Conservation (phyloP, 2,797 vertebrate genomes). For the Potorous gilbertii region DNA sequence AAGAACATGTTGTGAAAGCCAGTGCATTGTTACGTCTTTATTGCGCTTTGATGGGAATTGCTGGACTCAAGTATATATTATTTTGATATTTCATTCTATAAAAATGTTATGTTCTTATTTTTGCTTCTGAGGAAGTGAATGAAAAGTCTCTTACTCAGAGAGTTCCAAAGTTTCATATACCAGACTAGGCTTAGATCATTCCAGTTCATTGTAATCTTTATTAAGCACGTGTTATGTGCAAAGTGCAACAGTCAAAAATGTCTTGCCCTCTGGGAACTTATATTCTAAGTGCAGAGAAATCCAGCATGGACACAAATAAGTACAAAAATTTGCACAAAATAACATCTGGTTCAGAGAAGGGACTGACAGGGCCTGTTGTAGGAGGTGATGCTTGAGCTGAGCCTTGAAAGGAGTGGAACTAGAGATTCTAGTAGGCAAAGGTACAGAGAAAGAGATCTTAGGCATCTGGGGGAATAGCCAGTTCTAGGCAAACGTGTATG, state of each 20-base stretch:
- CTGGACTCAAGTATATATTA: constrained; percentile 93
- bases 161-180: constrained; percentile 20
- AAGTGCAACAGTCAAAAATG: neutral
- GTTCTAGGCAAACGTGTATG: neutral
- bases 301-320: neutral
- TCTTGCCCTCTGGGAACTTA: neutral
- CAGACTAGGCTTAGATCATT: constrained; percentile 14
- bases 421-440: neutral
- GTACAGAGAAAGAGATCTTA: neutral
- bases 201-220: neutral
- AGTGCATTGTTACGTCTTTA: constrained; percentile 96
- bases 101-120: constrained; percentile 70
- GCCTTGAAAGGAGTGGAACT: neutral
- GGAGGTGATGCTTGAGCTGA: neutral
- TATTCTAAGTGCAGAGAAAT: neutral
- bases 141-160: constrained; percentile 48
- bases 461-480: neutral
- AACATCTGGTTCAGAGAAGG: neutral
- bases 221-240: neutral
- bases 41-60: constrained; percentile 98
- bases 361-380: neutral
- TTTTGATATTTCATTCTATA: constrained; percentile 59
- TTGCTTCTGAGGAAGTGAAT: constrained; percentile 47
- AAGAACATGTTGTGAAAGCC: constrained; percentile 98
- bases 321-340: neutral